Evolutionary conservation across 2,113 vertebrate species (phyloP).

Genomic region (Ictidomys tridecemlineatus): DNA sequence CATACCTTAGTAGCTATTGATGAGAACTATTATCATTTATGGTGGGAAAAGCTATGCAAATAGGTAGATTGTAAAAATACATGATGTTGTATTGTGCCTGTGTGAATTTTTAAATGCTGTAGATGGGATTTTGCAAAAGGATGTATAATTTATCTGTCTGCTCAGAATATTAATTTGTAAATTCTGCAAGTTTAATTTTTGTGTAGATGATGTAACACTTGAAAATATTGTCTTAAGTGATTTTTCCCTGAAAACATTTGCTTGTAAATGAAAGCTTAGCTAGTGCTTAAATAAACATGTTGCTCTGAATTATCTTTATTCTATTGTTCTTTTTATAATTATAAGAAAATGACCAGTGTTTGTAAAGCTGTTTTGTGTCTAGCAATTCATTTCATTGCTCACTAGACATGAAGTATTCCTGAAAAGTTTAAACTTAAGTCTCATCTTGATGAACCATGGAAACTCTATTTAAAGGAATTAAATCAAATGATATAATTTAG

Average conservation of each 20-base stretch:
- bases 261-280: slow-evolving; percentile 90
- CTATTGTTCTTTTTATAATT: slow-evolving; percentile 50
- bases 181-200: slow-evolving; percentile 88
- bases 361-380: neutral
- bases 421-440: neutral
- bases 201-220: slow-evolving; percentile 87
- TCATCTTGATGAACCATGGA: neutral
- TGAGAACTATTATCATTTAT: slow-evolving; percentile 83
- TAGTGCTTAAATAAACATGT: slow-evolving; percentile 88
- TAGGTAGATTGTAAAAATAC: slow-evolving; percentile 89
- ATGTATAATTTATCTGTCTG: slow-evolving; percentile 88
- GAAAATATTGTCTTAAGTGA: slow-evolving; percentile 81
- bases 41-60: slow-evolving; percentile 89
- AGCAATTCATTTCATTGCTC: neutral
- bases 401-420: neutral
- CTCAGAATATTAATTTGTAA: slow-evolving; percentile 90
- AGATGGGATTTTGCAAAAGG: slow-evolving; percentile 86
- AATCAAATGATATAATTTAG: neutral
- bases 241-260: slow-evolving; percentile 80
- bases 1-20: slow-evolving; percentile 84
- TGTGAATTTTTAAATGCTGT: slow-evolving; percentile 87
- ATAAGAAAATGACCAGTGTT: slow-evolving; percentile 3
- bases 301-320: slow-evolving; percentile 76
- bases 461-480: slow-evolving; percentile 7
- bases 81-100: slow-evolving; percentile 86